Percentiles rank a stretch among this genome's conserved stretches.
These are phyloP conservation scores for Oreochromis grahami DNA, from an alignment of 2,797 vertebrate genomes.

Conservation along the genomic window DNA sequence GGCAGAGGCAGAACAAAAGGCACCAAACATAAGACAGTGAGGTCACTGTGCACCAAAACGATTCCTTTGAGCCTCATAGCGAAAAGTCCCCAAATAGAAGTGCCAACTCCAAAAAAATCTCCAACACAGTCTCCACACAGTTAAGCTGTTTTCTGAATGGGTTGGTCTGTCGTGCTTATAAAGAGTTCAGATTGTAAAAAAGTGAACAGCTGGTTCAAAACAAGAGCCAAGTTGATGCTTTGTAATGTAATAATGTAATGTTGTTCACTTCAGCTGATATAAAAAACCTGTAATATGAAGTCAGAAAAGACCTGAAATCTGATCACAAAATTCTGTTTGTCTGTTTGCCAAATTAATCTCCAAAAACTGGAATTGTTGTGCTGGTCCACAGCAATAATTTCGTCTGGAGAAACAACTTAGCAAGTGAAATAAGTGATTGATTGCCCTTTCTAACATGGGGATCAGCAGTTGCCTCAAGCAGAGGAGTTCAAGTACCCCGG, in stretches of 20 bases:
- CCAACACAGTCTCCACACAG: neutral
- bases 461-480: neutral
- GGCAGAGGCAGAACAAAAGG: neutral
- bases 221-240: neutral
- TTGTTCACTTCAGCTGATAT: neutral
- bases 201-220: neutral
- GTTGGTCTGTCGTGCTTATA: neutral
- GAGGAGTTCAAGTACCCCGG: neutral
- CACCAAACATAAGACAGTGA: neutral
- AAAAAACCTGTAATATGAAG: neutral
- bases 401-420: neutral
- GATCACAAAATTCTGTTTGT: fast-evolving
- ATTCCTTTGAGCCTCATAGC: neutral
- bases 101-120: fast-evolving
- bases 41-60: neutral
- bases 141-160: neutral
- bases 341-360: neutral
- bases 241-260: neutral
- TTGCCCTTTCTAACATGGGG: neutral
- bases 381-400: fast-evolving
- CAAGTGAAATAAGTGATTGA: neutral
- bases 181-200: neutral
- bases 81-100: neutral
- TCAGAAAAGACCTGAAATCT: neutral
- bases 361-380: neutral